A percentile compares a stretch with the other conserved stretches of the same genome.
These are phyloP conservation scores for Jaculus jaculus DNA, from an alignment of 2,113 vertebrate genomes.

Conservation along the genomic window DNA sequence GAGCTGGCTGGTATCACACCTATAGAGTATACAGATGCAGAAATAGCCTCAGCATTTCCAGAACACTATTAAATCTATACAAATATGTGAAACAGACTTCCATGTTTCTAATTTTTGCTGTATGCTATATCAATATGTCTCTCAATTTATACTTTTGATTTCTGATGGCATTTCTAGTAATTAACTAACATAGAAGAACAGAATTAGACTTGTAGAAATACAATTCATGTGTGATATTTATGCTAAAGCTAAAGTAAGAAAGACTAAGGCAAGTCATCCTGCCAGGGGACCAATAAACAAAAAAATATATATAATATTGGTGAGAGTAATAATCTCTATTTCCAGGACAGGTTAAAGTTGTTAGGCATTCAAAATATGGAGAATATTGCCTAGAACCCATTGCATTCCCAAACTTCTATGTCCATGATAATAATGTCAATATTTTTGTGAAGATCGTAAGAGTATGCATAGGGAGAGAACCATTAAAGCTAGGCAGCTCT, in stretches of 20 bases:
- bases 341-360: background rate
- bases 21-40: background rate
- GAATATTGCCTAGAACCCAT: background rate
- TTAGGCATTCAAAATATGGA: background rate
- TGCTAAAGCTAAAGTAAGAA: background rate
- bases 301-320: background rate
- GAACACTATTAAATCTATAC: background rate
- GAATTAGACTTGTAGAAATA: background rate
- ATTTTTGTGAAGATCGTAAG: background rate
- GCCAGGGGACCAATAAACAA: background rate
- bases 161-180: background rate
- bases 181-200: background rate
- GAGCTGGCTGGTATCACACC: background rate
- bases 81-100: background rate
- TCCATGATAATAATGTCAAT: background rate
- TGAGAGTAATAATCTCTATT: background rate
- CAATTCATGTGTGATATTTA: background rate
- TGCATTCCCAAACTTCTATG: background rate
- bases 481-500: background rate
- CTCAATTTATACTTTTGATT: background rate
- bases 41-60: background rate
- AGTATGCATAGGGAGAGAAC: background rate
- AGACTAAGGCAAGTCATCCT: background rate
- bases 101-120: background rate
- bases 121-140: background rate